These are phyloP conservation scores for Podarcis siculus DNA, from an alignment of 2,797 vertebrate genomes.

Conservation along the genomic window DNA sequence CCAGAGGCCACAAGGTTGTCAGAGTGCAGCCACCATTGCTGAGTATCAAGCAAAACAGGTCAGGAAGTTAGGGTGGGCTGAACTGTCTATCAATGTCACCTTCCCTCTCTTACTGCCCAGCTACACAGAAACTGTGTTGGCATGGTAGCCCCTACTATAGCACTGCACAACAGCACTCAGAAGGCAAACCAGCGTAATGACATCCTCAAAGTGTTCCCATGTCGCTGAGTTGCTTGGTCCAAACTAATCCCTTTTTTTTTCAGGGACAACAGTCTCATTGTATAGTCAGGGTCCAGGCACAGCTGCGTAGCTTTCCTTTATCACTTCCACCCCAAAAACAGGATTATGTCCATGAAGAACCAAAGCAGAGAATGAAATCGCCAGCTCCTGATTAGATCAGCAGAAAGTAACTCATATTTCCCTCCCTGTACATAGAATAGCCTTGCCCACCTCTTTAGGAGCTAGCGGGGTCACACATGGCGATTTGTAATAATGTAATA, in stretches of 20 bases:
- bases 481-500: slow-evolving; percentile 1
- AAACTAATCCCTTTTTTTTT: not conserved
- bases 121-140: not conserved
- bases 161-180: not conserved
- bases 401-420: not conserved
- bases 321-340: not conserved
- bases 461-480: not conserved
- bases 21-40: not conserved
- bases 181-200: not conserved
- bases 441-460: not conserved
- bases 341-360: not conserved
- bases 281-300: not conserved
- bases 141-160: no score
- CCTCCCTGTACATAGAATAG: not conserved
- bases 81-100: not conserved
- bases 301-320: not conserved
- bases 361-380: not conserved
- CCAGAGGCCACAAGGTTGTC: not conserved
- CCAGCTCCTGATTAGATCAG: not conserved
- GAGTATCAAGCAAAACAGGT: not conserved
- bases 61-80: not conserved
- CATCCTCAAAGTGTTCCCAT: not conserved
- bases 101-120: not conserved
- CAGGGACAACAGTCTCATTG: not conserved
- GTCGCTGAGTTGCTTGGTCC: not conserved